A percentile compares a stretch with the other conserved stretches of the same genome.
phyloP scores from a whole-genome alignment of 2,888 invertebrate genomes.

The Cosmia trapezina region DNA sequence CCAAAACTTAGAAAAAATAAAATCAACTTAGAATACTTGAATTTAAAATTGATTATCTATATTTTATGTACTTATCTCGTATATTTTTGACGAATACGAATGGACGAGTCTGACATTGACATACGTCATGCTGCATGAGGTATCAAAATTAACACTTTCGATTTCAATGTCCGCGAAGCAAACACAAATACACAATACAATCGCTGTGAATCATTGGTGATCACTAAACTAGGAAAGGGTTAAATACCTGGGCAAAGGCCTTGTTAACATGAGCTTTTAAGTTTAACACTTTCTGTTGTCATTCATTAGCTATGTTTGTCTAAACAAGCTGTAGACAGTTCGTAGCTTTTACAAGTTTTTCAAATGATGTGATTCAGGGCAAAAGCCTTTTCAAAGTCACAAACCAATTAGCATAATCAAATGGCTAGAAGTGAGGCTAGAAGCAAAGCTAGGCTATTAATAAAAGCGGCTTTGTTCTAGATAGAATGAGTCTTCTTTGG shows the following conservation, averaged over 20 bases:
- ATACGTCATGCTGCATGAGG: neutral
- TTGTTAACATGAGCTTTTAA: conserved; percentile 2
- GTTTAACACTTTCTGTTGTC: conserved; percentile 2
- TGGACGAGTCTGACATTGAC: neutral
- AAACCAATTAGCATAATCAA: too few species aligned
- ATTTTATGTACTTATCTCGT: too few species aligned
- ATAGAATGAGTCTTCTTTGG: too few species aligned
- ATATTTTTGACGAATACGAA: neutral
- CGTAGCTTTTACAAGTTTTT: neutral
- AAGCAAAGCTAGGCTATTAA: too few species aligned
- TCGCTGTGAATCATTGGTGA: conserved; percentile 10
- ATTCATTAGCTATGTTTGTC: conserved; percentile 2
- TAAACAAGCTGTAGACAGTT: neutral
- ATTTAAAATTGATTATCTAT: too few species aligned
- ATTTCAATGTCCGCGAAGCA: neutral
- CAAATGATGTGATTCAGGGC: neutral
- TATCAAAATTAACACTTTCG: conserved; percentile 9
- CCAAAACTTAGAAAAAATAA: too few species aligned
- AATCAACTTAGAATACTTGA: too few species aligned
- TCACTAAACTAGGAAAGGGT: neutral
- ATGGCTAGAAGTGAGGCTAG: too few species aligned
- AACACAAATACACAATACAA: neutral
- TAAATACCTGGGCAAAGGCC: neutral
- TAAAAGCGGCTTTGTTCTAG: too few species aligned
- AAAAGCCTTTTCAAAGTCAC: too few species aligned